These are phyloP conservation scores for Metopia argyrocephala DNA, from an alignment of 2,888 invertebrate species.

Conservation along the genomic window DNA sequence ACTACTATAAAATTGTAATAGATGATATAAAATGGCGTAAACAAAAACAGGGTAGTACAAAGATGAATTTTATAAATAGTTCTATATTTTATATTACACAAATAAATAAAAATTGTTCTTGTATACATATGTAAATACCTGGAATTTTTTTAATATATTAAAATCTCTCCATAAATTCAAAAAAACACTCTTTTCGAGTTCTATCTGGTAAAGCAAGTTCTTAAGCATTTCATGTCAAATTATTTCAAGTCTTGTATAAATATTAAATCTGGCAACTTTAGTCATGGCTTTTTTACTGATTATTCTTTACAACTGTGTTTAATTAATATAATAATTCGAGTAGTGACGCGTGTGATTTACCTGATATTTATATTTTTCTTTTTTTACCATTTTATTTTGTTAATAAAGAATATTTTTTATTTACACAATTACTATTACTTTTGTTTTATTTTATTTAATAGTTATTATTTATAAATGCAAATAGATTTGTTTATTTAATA, in stretches of 20 bases:
- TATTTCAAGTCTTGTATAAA: neutral
- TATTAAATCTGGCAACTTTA: neutral
- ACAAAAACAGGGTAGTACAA: constrained; percentile 3
- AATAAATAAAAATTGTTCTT: too few species aligned
- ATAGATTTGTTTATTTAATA: neutral
- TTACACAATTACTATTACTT: constrained; percentile 9
- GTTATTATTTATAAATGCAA: neutral
- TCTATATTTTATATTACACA: too few species aligned
- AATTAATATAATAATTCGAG: neutral
- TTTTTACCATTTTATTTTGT: constrained; percentile 17
- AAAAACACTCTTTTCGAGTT: too few species aligned
- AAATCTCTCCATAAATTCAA: too few species aligned
- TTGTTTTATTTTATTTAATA: constrained; percentile 52
- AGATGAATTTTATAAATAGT: too few species aligned
- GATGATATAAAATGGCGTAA: constrained; percentile 53
- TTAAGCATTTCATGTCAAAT: too few species aligned
- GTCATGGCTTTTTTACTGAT: neutral
- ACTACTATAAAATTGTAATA: constrained; percentile 58
- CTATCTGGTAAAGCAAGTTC: too few species aligned
- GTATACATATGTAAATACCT: too few species aligned
- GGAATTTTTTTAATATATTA: too few species aligned
- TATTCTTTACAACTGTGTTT: constrained; percentile 15
- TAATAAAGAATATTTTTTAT: constrained; percentile 43
- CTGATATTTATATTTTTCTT: constrained; percentile 14
- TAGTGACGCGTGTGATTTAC: constrained; percentile 56